These are phyloP conservation scores for Lepidothrix coronata DNA, from an alignment of 2,113 vertebrate species.

Conservation along the genomic window DNA sequence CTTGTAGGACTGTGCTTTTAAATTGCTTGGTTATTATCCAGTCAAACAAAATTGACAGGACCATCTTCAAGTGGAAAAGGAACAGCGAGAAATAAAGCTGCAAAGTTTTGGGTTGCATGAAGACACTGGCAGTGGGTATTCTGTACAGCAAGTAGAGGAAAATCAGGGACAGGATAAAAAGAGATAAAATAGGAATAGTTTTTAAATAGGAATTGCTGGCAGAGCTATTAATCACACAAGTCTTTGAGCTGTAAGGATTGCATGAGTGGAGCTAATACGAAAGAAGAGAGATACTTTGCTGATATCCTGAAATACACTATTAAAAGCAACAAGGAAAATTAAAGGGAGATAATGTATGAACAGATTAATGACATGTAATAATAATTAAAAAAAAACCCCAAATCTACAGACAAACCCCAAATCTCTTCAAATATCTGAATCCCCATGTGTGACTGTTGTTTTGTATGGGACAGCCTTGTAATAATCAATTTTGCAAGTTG, in stretches of 20 bases:
- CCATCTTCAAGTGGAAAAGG: neutral
- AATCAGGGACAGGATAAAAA: neutral
- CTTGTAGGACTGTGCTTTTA: neutral
- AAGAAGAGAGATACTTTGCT: neutral
- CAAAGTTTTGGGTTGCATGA: neutral
- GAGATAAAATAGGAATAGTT: constrained; percentile 22
- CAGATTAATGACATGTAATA: constrained; percentile 48
- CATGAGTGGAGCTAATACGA: neutral
- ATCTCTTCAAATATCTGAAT: neutral
- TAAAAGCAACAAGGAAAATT: neutral
- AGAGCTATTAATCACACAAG: constrained; percentile 57
- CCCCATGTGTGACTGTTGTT: neutral
- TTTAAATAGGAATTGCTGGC: constrained; percentile 58
- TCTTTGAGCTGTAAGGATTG: constrained; percentile 14
- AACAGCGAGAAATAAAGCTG: neutral
- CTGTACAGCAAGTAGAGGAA: constrained; percentile 3
- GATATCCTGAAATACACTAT: neutral
- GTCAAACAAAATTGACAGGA: neutral
- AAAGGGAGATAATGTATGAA: constrained; percentile 34
- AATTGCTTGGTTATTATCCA: neutral
- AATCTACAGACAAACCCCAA: neutral
- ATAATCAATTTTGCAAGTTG: neutral
- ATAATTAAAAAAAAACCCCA: neutral
- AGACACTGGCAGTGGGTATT: neutral
- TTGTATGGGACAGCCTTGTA: neutral